Evolutionary conservation across 2,888 invertebrate species (phyloP), one percentile per base, ranked within the genome.

Genomic region (Eupithecia pulchellata): DNA sequence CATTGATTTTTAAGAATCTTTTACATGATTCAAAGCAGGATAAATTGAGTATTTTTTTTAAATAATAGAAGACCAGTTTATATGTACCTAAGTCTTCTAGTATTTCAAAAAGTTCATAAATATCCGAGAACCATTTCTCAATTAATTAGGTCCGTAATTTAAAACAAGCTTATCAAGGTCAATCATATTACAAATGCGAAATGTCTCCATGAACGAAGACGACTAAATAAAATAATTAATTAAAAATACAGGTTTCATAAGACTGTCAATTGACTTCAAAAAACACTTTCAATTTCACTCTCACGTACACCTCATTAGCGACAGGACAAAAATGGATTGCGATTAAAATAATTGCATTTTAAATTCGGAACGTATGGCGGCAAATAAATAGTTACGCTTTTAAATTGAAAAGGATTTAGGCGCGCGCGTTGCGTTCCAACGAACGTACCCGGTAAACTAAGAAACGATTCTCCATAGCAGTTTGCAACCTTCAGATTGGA

Each of bases 401-500:
- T 75, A 76, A 81, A 78, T 78, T 74, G 75, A 76, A 80, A 78
- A 66, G 76, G 74, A 29, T 66, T 76, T 84, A 85, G 86, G 86
- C 84, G 82, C 79, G 86, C 87, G 87, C 82, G 61, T 61, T 78
- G 73, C 70, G 80, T 80, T 69, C 63, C 27, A 85, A 79, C 89
- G 90, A 81, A 86, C 72, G 88, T 83, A 79, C 84, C 86, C 87
- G 83, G 83, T 89, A 80, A 86, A 93, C 93, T 93, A 91, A 91
- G 81, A 82, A 81, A 85, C 83, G 86, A 84, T 87, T 87, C 86
- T 89, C 87, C 86, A 88, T 84, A 85, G 85, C 82, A 84, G 88
- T 92, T 91, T 87, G 91, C 91, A 93, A 92, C 93, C 93, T 93
- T 93, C 92, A 85, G 78, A 84, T 88, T 82, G 87, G 89, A 89